Base-by-base conservation (phyloP, 2,797 vertebrate species). In the Phoxinus dragarum region DNA sequence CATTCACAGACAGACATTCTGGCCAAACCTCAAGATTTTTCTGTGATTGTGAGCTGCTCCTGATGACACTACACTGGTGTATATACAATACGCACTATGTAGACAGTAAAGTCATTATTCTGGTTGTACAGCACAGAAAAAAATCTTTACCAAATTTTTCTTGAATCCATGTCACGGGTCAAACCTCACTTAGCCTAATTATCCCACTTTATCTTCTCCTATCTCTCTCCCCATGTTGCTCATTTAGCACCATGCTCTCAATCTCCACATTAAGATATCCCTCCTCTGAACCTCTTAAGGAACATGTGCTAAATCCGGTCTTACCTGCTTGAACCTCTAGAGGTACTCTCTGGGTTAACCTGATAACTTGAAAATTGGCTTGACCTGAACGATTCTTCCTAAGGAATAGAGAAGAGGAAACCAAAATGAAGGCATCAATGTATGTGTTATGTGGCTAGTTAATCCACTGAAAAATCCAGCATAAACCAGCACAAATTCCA, bases 201-300 rank as follows among this genome's bases (percentile, higher is more conserved):
- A 79, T 79, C 67, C 54, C 27, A 78, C 47, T 81, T 81, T 10
- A 71, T 74, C 72, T 81, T 49, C 67, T 66, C 38, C 49, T 54
- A 6, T 75, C 67, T 73, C 54, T 74, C 47, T 27, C 42, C 40
- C 23, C 69, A 27, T 76, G 38, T 80, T n/a, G 38, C 27, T 78
- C 23, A 0, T 34, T 84, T 66, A 59, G 38, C 47, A 42, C n/a
- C 64, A 67, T 80, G 66, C 68, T 82, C 80, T 87, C 49, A 68
- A 44, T 88, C 80, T 89, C 27, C 44, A 31, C 54, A 72, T 34
- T 80, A 88, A 88, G 89, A 84, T 88, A 40, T 81, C 67, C 56
- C 59, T 67, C 66, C 69, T 89, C 84, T 86, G 74, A 82, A 82
- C 38, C 80, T 77, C 89, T 80, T 49, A 12, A 23, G 27, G 84